Percentiles rank a stretch among this genome's conserved stretches.
phyloP scores from a whole-genome alignment of 2,797 vertebrate species.

The Melanotaenia trifasciata region DNA sequence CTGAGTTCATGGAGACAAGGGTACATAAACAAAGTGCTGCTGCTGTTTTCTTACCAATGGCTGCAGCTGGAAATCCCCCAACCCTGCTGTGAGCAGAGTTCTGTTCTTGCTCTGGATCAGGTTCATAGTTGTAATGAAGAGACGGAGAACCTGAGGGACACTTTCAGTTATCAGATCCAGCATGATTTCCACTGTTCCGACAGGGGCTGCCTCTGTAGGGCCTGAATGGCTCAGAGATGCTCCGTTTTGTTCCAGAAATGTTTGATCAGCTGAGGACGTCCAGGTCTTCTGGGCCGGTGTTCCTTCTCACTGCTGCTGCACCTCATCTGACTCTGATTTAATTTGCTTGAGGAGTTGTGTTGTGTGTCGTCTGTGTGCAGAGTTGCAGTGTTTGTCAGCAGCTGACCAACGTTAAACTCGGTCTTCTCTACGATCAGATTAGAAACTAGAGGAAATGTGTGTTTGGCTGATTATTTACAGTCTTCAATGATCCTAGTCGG shows the following conservation, averaged over 20 bases:
- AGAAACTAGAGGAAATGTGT: too few relatives aligned
- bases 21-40: neutral
- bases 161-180: too few relatives aligned
- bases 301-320: neutral
- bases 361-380: constrained; percentile 20
- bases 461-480: too few relatives aligned
- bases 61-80: too few relatives aligned
- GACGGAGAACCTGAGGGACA: neutral
- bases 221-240: neutral
- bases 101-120: neutral
- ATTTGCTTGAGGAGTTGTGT: neutral
- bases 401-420: too few relatives aligned
- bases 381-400: neutral
- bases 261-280: neutral
- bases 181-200: too few relatives aligned
- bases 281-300: too few relatives aligned
- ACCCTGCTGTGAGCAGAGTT: neutral
- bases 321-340: neutral
- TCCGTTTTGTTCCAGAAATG: neutral
- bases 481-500: too few relatives aligned
- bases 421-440: too few relatives aligned
- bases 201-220: neutral
- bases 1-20: neutral
- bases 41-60: neutral
- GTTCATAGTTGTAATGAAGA: neutral